Base-by-base conservation (phyloP, 2,797 vertebrate genomes). In the Setipinna tenuifilis region DNA sequence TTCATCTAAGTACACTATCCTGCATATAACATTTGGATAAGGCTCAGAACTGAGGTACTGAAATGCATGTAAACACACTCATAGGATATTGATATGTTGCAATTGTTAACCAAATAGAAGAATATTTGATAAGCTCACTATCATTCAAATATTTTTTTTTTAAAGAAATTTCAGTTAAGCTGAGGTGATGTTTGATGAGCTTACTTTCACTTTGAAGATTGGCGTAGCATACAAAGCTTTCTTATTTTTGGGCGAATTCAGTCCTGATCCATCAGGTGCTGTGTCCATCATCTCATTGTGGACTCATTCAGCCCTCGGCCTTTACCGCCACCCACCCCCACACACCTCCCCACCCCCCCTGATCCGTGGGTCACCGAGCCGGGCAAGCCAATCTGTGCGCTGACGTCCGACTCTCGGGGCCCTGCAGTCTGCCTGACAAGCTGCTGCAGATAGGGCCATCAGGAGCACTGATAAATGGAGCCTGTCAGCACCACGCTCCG, bases 381-480 rank as follows among this genome's bases (percentile, higher is more conserved):
- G 71, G 71, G 5, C 16, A 7, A 16, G 31, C 35, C 19, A 44
- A 35, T 54, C 35, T 44, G 17, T 1, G 16, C 71, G 41, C 71
- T 44, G 71, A 78, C 28, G 31, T 35, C 17, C 31, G 10, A 14
- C 14, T 2, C 12, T n/a, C 4, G 12, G 5, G 28, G 28, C 25
- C 12, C 28, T 19, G 31, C 0, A 12, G 68, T 12, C 28, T 0
- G 61, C 71, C 62, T n/a, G 82, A 71, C 50, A 54, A 81, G 23
- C 58, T 16, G 44, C 31, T 35, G 0, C 62, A 21, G 65, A 61
- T 85, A 83, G 28, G 48, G 65, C 25, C 65, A 17, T 28, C 65
- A 31, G 65, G 28, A 35, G 68, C 14, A 35, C 44, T 88, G 87
- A 89, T 86, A 83, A 86, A 90, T 87, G 87, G 46, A 83, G 61